A percentile compares a stretch with the other conserved stretches of the same genome.
Evolutionary conservation across 2,888 invertebrate species (phyloP).

Genomic region (Argyra leucocephala): DNA sequence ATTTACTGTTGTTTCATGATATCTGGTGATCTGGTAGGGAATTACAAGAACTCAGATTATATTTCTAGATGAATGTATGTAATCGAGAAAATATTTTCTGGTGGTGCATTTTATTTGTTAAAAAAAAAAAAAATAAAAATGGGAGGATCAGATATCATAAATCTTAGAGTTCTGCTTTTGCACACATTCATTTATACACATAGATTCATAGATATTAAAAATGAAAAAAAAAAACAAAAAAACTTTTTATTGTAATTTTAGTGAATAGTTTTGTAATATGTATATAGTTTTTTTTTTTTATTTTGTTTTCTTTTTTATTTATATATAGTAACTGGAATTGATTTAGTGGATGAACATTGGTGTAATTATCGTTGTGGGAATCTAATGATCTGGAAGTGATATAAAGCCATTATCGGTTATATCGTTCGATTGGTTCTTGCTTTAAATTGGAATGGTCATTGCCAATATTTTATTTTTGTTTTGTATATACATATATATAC

Average conservation of each 20-base stretch:
- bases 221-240: too few species aligned
- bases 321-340: not conserved
- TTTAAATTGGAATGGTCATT: not conserved
- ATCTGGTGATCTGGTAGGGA: too few species aligned
- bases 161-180: not conserved
- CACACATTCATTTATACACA: not conserved
- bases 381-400: conserved; percentile 3
- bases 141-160: conserved; percentile 1
- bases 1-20: too few species aligned
- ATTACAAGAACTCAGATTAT: too few species aligned
- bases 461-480: not conserved
- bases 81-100: not conserved
- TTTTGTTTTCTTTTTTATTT: not conserved
- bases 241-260: too few species aligned
- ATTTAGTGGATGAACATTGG: conserved; percentile 1
- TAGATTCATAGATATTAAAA: too few species aligned
- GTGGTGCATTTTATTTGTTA: not conserved
- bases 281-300: not conserved
- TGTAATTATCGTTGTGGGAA: conserved; percentile 6
- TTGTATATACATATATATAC: too few species aligned
- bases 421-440: not conserved
- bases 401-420: not conserved
- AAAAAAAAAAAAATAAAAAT: not conserved
- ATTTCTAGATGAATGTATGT: too few species aligned
- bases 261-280: not conserved